Conservation (phyloP, 2,113 vertebrate genomes). For the Equus przewalskii region DNA sequence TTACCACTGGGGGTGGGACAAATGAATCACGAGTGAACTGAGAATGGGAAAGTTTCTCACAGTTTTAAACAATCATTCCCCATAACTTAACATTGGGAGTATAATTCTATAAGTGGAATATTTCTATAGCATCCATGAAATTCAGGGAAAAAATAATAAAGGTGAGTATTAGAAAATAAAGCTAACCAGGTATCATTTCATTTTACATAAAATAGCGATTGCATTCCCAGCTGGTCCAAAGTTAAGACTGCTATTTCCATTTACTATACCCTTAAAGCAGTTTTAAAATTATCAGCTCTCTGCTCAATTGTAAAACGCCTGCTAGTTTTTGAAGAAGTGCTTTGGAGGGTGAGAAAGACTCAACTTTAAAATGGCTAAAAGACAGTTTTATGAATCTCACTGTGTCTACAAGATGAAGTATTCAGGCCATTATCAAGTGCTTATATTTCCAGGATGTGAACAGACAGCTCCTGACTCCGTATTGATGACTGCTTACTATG, state of each 20-base stretch:
- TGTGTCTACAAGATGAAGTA: slow-evolving; percentile 80
- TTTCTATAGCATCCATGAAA: slow-evolving; percentile 79
- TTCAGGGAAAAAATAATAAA: slow-evolving; percentile 81
- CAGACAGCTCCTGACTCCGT: slow-evolving; percentile 68
- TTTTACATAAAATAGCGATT: slow-evolving; percentile 84
- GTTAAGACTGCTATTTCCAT: slow-evolving; percentile 79
- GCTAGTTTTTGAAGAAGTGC: slow-evolving; percentile 78
- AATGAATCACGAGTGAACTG: slow-evolving; percentile 8
- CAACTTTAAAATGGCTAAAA: slow-evolving; percentile 78
- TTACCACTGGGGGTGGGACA: neutral
- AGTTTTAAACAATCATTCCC: slow-evolving; percentile 67
- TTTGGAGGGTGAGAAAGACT: slow-evolving; percentile 82
- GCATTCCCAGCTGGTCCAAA: slow-evolving; percentile 80
- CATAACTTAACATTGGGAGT: slow-evolving; percentile 55
- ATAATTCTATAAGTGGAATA: slow-evolving; percentile 69
- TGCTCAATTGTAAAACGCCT: slow-evolving; percentile 80
- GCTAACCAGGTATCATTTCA: slow-evolving; percentile 86
- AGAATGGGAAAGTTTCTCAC: slow-evolving; percentile 21
- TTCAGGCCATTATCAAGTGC: slow-evolving; percentile 68
- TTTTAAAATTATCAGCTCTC: slow-evolving; percentile 84
- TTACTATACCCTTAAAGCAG: slow-evolving; percentile 83
- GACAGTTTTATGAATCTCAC: slow-evolving; percentile 80
- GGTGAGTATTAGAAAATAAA: slow-evolving; percentile 85
- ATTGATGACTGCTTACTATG: slow-evolving; percentile 72
- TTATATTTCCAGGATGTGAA: slow-evolving; percentile 74